Evolutionary conservation across 2,797 vertebrate species (phyloP), one percentile per base, ranked within the genome.

Genomic region (Takifugu ocellatus): DNA sequence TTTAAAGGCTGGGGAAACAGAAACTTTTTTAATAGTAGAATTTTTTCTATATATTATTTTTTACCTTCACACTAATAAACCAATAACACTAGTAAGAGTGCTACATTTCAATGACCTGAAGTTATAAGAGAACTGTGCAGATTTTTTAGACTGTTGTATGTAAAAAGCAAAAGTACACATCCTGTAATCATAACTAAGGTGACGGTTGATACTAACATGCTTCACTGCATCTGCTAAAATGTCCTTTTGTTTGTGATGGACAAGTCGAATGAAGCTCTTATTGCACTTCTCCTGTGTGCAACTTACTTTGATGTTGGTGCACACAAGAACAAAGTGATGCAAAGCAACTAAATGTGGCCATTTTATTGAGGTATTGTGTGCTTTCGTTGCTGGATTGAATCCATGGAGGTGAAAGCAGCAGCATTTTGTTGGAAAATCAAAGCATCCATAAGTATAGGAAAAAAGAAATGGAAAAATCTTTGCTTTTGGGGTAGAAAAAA

Each of bases 181-280:
- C 43, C 15, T 47, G 16, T 48, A 5, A 7, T 46, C 2, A 1
- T 17, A 43, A 12, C 58, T 43, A 31, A 48, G 49, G 14, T 17
- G 26, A 67, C 54, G 36, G 25, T 63, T 50, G n/a, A 9, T 25
- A 29, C 3, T 7, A 33, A 39, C 24, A 61, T 56, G 29, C 51
- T 25, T 66, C 26, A 33, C 36, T 43, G 42, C 12, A 21, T 26
- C 15, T 46, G 31, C 29, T 42, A 2, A 51, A 51, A 47, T 33
- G 25, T 12, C 16, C 49, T 46, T 31, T 42, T 47, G 17, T 49
- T 49, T 5, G 25, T 11, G 29, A 50, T 21, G 45, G 17, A 24
- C 49, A 14, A 47, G 56, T 21, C 31, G 24, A 49, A 59, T 66
- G 2, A 31, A 26, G 12, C 52, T 46, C 3, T 6, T 7, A 47